Percentiles rank a stretch among this genome's conserved stretches.
Conservation (phyloP, 2,888 invertebrate species). For the Athripsodes cinereus region DNA sequence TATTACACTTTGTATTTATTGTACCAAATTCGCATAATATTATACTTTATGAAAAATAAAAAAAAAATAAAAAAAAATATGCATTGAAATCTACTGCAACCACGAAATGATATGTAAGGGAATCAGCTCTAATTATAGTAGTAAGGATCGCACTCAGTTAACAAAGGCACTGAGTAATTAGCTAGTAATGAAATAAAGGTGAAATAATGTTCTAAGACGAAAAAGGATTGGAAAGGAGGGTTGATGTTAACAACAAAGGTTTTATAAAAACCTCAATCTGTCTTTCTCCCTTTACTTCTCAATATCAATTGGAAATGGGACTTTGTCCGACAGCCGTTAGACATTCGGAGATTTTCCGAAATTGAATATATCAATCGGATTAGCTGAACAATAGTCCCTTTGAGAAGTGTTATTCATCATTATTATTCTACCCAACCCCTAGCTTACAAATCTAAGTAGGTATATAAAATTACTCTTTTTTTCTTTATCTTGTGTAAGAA, state of each 20-base stretch:
- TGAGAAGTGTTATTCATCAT: slow-evolving; percentile 23
- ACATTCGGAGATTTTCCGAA: slow-evolving; percentile 4
- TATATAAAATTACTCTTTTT: not conserved
- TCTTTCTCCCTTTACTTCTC: slow-evolving; percentile 3
- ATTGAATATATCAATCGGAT: slow-evolving; percentile 19
- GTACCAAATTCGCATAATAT: no score
- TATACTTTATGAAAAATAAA: no score
- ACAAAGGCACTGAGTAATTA: no score
- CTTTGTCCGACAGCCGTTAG: not conserved
- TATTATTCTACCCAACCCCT: slow-evolving; percentile 18
- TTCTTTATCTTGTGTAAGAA: no score
- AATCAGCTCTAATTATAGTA: no score
- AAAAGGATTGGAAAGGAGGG: not conserved
- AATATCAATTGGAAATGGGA: slow-evolving; percentile 1
- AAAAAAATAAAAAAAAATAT: no score
- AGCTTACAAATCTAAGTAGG: not conserved
- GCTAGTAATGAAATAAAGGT: no score
- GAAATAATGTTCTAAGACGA: no score
- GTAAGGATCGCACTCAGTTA: no score
- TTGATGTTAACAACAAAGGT: slow-evolving; percentile 2
- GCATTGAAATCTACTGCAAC: no score
- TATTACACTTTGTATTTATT: no score
- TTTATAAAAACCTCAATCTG: not conserved
- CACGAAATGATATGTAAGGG: no score
- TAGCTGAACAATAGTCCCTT: slow-evolving; percentile 4